Base-by-base conservation (phyloP, 2,113 vertebrate species). In the Rhinichthys klamathensis region DNA sequence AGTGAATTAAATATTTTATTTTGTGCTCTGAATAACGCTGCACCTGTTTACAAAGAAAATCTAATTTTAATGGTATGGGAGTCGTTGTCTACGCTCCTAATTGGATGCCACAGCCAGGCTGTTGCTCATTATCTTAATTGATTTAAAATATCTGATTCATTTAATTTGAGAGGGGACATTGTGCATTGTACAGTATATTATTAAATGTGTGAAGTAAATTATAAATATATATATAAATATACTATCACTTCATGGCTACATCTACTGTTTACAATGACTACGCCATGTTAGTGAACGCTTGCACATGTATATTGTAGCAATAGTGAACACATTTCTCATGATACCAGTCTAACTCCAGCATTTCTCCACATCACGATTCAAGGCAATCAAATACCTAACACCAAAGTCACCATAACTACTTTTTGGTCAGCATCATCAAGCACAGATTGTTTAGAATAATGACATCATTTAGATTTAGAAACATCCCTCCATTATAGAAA, bases 301-400 rank as follows among this genome's bases (percentile, higher is more conserved):
- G 92, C 91, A 93, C 92, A 92, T 82, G 69, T 83, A 88, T 91
- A 92, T 80, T 89, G 89, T 91, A 92, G 93, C 94, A 92, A 92
- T 94, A 94, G 79, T 90, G 90, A 90, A 89, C 90, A 85, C 74
- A 85, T 83, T 90, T 46, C 30, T 56, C 51, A 78, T 2, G 72
- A 82, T 87, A 88, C 91, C 76, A 88, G n/a, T 54, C 16, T 88
- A 51, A 89, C 73, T n/a, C 69, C 82, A 81, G 35, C 82, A 70
- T 88, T 69, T 56, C 77, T 86, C 38, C 35, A 67, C 73, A 81
- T 88, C 46, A 83, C 23, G 76, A 82, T 78, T 49, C 44, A 38
- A 74, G 27, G 49, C 30, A 83, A 72, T 83, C 81, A 58, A 41
- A 72, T 16, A 83, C 49, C 49, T 83, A 83, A 83, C 81, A 83